Conservation (phyloP, 2,113 vertebrate species). For the Polypterus senegalus region DNA sequence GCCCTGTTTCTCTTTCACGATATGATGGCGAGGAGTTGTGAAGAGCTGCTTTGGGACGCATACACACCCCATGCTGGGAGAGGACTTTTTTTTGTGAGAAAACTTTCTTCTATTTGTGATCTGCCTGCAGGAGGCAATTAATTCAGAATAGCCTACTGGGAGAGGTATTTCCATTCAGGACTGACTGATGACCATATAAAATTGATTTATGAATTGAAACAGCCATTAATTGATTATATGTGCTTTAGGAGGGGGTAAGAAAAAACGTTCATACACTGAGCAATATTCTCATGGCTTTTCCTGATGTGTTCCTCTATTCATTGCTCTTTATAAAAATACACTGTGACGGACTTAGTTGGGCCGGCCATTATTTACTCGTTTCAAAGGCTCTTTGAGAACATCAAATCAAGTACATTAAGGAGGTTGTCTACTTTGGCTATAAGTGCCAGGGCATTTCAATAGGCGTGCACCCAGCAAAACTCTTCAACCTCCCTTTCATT, state of each 20-base stretch:
- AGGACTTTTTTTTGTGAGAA: conserved; percentile 49
- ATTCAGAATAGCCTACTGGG: conserved; percentile 68
- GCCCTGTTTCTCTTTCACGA: background rate
- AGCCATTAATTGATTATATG: conserved; percentile 96
- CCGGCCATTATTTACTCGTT: background rate
- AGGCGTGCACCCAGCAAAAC: background rate
- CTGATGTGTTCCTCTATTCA: background rate
- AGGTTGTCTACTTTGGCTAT: conserved; percentile 5
- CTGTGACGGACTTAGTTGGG: background rate
- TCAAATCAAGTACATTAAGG: conserved; percentile 6
- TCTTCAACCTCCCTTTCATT: background rate
- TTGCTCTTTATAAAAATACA: background rate
- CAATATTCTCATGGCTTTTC: conserved; percentile 4
- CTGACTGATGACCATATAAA: conserved; percentile 99
- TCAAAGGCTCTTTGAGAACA: conserved; percentile 5
- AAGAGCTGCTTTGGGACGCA: conserved; percentile 9
- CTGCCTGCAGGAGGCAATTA: conserved; percentile 58
- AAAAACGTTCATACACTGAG: conserved; percentile 7
- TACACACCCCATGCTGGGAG: conserved; percentile 45
- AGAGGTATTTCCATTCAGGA: conserved; percentile 81
- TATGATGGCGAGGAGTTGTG: background rate
- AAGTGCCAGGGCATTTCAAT: conserved; percentile 5
- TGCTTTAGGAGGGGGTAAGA: conserved; percentile 46
- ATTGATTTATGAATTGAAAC: conserved; percentile 98
- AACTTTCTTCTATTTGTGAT: conserved; percentile 46